Evolutionary conservation across 2,113 vertebrate genomes (phyloP), one percentile per base, ranked within the genome.

Genomic region (Amblyornis subalaris): DNA sequence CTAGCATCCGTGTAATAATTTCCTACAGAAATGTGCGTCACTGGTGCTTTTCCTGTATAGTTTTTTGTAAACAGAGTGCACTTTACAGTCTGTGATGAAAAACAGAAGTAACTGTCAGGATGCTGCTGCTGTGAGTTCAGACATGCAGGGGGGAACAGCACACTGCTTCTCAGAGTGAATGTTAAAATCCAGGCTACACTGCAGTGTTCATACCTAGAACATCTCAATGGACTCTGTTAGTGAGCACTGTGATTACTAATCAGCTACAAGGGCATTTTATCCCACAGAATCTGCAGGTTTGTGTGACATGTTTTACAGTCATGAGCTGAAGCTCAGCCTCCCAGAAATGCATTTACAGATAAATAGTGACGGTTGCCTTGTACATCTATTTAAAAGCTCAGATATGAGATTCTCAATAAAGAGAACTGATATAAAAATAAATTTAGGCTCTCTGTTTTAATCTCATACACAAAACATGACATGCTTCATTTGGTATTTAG

Each of bases 361-460:
- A 75, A 85, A 81, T 44, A 78, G 16, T 12, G 28, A 51, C 0
- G 8, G 47, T 47, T 84, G 55, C 40, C 60, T 82, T 62, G 36
- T 35, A 60, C 9, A 14, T 58, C 42, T 60, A 31, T 33, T 88
- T 36, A 42, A 60, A 88, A 91, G 19, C 67, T 69, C 60, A 80
- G 26, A 81, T 67, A 77, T 16, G 44, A 67, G 64, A 90, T 80
- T 94, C 91, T 88, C 2, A 4, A 38, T 83, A 64, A 71, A 61
- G 33, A 19, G 47, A 94, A 76, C 11, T 18, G 26, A 87, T 85
- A 81, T 3, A 88, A 79, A 89, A 95, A 85, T 76, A 88, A 89
- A 91, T 94, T 24, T 80, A 80, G 48, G 12, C 23, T 36, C 53
- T 93, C 33, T 57, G 72, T 86, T 88, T 95, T 94, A 91, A 94